Evolutionary conservation across 2,113 vertebrate species (phyloP), one percentile per base, ranked within the genome.

Genomic region (Lutjanus erythropterus): DNA sequence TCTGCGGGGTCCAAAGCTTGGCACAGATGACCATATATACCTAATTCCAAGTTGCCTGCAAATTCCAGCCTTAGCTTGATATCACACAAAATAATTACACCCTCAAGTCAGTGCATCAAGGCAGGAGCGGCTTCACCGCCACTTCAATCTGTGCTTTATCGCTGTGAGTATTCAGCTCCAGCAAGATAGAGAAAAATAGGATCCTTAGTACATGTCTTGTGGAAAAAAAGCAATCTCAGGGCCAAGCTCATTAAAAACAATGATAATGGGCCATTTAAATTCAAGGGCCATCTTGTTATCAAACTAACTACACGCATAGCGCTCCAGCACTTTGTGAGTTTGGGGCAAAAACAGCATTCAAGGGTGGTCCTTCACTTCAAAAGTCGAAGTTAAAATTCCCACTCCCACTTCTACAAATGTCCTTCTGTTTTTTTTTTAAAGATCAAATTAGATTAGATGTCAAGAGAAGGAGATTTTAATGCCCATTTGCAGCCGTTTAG

Each of bases 71-170:
- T 66, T 73, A 74, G 88, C 83, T 79, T 86, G 88, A 92, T 93
- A 89, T 89, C 87, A 78, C 80, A 84, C 82, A 75, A 91, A 91
- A 93, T 94, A 94, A 94, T 94, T 94, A 93, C 83, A 91, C 90
- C 92, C 93, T 86, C 55, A 80, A 94, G 93, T 93, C 90, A 93
- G 56, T 81, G 88, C 77, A 80, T 90, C 86, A 84, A 87, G 84
- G 84, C 81, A 64, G 71, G 58, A 78, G 86, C 37, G 46, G 79
- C 86, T 80, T 82, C 25, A 69, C 58, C 66, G 37, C 69, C 79
- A 61, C 59, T 90, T 78, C 91, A 91, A 84, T 93, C 90, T 91
- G 64, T 81, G 72, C 80, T 87, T 90, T 87, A 90, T 91, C 85
- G 25, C 81, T 88, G 74, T 77, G 81, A 86, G 79, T 69, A 55